A percentile compares a stretch with the other conserved stretches of the same genome.
These are phyloP conservation scores for Cartodere bifasciata DNA, from an alignment of 2,888 invertebrate genomes.

Conservation along the genomic window DNA sequence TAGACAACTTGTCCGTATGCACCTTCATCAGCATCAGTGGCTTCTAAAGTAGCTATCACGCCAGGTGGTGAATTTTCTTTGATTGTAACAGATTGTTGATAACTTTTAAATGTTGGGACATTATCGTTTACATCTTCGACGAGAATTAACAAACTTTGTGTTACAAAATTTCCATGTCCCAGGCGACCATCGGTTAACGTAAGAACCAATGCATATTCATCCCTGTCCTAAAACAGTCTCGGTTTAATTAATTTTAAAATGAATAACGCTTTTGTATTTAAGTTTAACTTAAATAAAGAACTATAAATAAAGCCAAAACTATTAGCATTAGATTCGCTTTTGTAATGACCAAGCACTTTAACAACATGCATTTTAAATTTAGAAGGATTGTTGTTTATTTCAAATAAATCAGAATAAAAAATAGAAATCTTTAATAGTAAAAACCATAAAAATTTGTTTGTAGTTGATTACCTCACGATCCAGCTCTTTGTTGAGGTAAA, in stretches of 20 bases:
- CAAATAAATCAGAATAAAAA: too few relatives aligned
- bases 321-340: too few relatives aligned
- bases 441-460: too few relatives aligned
- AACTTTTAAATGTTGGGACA: constrained; percentile 75
- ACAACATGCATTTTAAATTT: too few relatives aligned
- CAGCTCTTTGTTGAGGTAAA: constrained; percentile 77
- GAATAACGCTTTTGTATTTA: too few relatives aligned
- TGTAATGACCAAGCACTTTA: too few relatives aligned
- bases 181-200: constrained; percentile 80
- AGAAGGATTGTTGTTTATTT: too few relatives aligned
- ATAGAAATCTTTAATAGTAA: too few relatives aligned
- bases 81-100: constrained; percentile 69
- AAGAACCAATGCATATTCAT: constrained; percentile 79
- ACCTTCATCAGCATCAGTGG: constrained; percentile 81
- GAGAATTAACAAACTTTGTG: constrained; percentile 74
- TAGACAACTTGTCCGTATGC: constrained; percentile 88
- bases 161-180: constrained; percentile 77
- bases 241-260: neutral
- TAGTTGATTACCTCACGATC: constrained; percentile 76
- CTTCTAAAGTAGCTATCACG: constrained; percentile 68
- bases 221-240: constrained; percentile 49
- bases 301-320: too few relatives aligned
- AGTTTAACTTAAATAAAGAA: too few relatives aligned
- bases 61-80: constrained; percentile 68
- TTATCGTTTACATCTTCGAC: constrained; percentile 91